Evolutionary conservation across 2,113 vertebrate genomes (phyloP).

Genomic region (Candoia aspera): DNA sequence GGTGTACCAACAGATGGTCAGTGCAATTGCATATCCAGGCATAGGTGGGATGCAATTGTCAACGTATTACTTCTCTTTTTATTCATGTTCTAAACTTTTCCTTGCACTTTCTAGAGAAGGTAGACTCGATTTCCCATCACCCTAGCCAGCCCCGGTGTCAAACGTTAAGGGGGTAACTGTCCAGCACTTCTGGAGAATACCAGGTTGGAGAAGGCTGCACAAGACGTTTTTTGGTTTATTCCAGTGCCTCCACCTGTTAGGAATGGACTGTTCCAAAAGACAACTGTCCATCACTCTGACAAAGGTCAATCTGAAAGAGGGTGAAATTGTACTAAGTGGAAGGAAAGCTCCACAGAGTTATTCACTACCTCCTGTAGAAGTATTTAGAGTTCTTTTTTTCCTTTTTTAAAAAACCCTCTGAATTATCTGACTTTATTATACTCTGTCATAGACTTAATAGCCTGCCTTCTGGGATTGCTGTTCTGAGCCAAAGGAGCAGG

Average conservation of each 20-base stretch:
- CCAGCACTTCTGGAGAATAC: neutral
- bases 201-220: neutral
- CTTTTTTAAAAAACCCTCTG: neutral
- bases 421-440: slow-evolving; percentile 35
- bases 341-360: slow-evolving; percentile 11
- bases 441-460: neutral
- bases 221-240: neutral
- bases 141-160: neutral
- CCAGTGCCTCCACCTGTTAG: neutral
- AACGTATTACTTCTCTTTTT: too few species aligned
- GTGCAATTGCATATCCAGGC: too few species aligned
- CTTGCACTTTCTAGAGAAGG: too few species aligned
- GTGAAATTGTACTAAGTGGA: neutral
- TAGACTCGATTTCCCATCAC: too few species aligned
- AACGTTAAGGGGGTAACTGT: neutral
- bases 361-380: slow-evolving; percentile 7
- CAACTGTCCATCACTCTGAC: slow-evolving; percentile 10
- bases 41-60: too few species aligned
- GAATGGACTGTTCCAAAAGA: neutral
- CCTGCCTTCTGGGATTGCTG: neutral
- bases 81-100: too few species aligned
- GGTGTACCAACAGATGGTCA: too few species aligned
- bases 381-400: neutral
- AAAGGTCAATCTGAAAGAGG: neutral
- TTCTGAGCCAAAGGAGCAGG: neutral